These are phyloP conservation scores for Rhizomys pruinosus DNA, from an alignment of 2,113 vertebrate genomes.

Conservation along the genomic window DNA sequence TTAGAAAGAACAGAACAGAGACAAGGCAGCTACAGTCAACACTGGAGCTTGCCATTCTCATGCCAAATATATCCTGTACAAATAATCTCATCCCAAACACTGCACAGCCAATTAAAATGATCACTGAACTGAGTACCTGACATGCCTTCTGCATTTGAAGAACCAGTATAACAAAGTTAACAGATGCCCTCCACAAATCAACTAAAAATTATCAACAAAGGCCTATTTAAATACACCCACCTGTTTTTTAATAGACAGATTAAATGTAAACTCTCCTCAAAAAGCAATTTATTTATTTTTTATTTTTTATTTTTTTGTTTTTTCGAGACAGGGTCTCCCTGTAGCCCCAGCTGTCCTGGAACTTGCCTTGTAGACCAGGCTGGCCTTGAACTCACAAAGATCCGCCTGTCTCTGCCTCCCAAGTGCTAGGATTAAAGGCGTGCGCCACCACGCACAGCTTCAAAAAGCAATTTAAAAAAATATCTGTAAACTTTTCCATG, in stretches of 20 bases:
- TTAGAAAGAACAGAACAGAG: conserved; percentile 72
- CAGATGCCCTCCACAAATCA: conserved; percentile 48
- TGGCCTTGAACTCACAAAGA: too few species aligned
- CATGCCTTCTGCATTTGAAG: conserved; percentile 15
- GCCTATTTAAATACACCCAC: conserved; percentile 22
- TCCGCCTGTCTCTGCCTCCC: too few species aligned
- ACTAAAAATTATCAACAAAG: conserved; percentile 35
- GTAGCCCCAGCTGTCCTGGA: too few species aligned
- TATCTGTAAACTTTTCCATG: conserved; percentile 5
- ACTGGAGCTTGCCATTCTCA: conserved; percentile 54
- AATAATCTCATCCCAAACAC: conserved; percentile 58
- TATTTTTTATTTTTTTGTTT: too few species aligned
- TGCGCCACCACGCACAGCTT: too few species aligned
- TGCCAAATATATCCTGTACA: conserved; percentile 69
- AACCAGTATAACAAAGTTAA: background rate
- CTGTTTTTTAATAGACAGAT: background rate
- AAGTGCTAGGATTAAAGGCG: too few species aligned
- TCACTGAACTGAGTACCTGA: conserved; percentile 45
- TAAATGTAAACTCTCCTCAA: conserved; percentile 17
- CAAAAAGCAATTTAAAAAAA: conserved; percentile 19
- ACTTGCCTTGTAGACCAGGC: too few species aligned
- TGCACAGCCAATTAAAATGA: conserved; percentile 8
- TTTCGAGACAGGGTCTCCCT: too few species aligned
- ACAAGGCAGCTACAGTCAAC: conserved; percentile 17
- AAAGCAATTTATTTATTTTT: conserved; percentile 33